Evolutionary conservation across 2,113 vertebrate genomes (phyloP).

Genomic region (Henicopernis longicauda): DNA sequence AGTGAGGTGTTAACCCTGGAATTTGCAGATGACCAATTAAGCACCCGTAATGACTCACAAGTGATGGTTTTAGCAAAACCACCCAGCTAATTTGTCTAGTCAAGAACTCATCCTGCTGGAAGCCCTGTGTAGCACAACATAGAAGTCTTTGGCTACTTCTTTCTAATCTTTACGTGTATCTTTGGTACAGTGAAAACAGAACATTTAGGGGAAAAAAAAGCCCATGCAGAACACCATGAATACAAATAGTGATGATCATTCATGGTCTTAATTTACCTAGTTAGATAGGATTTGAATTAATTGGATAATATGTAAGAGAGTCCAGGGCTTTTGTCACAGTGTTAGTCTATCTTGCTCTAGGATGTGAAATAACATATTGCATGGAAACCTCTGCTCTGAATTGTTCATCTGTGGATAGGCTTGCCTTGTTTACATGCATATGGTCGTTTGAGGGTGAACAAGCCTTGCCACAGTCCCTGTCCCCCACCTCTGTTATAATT

Average conservation of each 20-base stretch:
- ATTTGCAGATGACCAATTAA: slow-evolving; percentile 35
- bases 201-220: neutral
- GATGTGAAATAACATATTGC: neutral
- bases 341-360: neutral
- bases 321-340: neutral
- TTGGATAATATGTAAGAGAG: neutral
- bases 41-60: neutral
- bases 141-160: neutral
- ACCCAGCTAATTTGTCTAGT: neutral
- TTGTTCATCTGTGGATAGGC: neutral
- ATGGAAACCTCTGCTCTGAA: neutral
- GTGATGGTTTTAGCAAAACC: neutral
- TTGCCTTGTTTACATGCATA: neutral
- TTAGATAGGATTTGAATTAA: neutral
- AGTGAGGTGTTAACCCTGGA: slow-evolving; percentile 26
- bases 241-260: neutral
- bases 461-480: neutral
- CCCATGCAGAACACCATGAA: neutral
- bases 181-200: neutral
- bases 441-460: neutral
- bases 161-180: neutral
- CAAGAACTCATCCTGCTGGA: neutral
- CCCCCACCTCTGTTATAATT: neutral
- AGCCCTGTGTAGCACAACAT: neutral
- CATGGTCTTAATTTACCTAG: neutral